phyloP scores from a whole-genome alignment of 2,888 invertebrate genomes.

The Drosophila kambysellisi region DNA sequence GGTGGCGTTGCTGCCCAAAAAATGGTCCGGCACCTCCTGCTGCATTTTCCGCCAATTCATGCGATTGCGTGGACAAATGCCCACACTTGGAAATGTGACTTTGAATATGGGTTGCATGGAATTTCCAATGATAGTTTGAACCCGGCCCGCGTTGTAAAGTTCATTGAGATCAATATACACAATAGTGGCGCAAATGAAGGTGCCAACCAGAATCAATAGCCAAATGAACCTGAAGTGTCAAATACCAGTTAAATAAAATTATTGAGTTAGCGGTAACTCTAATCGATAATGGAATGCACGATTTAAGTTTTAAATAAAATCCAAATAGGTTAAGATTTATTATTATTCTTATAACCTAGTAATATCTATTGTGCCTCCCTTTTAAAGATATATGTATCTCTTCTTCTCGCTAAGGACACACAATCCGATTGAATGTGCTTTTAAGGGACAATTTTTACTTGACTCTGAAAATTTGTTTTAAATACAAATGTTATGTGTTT shows the following conservation, averaged over 20 bases:
- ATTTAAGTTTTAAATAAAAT: background rate
- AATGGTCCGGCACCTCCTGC: conserved; percentile 63
- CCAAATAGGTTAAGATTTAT: background rate
- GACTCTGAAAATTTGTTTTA: background rate
- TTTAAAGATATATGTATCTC: too few species aligned
- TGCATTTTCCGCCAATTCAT: conserved; percentile 75
- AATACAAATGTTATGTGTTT: background rate
- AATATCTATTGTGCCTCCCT: too few species aligned
- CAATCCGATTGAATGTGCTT: too few species aligned
- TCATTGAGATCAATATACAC: conserved; percentile 76
- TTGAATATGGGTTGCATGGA: conserved; percentile 78
- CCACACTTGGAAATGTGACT: conserved; percentile 82
- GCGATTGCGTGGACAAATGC: conserved; percentile 79
- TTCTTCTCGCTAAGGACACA: too few species aligned
- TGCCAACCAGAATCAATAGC: conserved; percentile 75
- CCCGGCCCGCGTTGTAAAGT: conserved; percentile 68
- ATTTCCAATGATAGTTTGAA: conserved; percentile 82
- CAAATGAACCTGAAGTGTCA: conserved; percentile 69
- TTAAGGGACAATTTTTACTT: background rate
- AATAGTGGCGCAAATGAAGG: conserved; percentile 64
- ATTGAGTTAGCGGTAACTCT: too few species aligned
- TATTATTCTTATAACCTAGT: too few species aligned
- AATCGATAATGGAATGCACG: background rate
- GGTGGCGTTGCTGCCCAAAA: conserved; percentile 73
- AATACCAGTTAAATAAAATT: background rate